These are phyloP conservation scores for Pogoniulus pusillus DNA, from an alignment of 2,797 vertebrate species.

Conservation along the genomic window DNA sequence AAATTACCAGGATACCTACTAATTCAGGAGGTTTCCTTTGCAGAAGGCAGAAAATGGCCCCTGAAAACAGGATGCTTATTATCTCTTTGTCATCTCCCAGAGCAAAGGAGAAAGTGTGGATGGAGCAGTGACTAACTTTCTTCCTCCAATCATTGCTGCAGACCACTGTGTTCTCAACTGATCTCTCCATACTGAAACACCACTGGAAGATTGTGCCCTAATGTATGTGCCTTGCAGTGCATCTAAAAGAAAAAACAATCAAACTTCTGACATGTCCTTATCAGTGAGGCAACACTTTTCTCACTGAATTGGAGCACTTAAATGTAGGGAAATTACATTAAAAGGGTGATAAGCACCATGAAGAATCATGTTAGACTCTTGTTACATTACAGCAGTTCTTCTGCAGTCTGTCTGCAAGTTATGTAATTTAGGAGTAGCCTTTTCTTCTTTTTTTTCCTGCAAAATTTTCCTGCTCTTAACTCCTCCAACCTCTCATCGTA, in stretches of 20 bases:
- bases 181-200: not conserved
- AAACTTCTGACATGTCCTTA: not conserved
- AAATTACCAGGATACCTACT: not conserved
- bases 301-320: not conserved
- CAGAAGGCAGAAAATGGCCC: not conserved
- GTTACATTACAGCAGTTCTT: not conserved
- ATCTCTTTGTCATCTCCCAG: not conserved
- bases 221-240: not conserved
- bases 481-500: not conserved
- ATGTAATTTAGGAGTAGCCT: constrained; percentile 16
- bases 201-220: not conserved
- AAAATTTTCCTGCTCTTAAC: constrained; percentile 13
- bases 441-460: not conserved
- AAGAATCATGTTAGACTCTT: not conserved
- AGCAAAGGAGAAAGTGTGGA: not conserved
- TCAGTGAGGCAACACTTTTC: not conserved
- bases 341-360: not conserved
- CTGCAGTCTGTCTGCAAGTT: constrained; percentile 3
- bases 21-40: not conserved
- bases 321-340: not conserved
- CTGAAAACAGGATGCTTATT: not conserved
- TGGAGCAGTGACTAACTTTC: not conserved
- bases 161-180: not conserved
- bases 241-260: not conserved
- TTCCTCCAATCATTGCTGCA: not conserved